phyloP scores from a whole-genome alignment of 2,888 invertebrate species.

The Cryptocephalus moraei region DNA sequence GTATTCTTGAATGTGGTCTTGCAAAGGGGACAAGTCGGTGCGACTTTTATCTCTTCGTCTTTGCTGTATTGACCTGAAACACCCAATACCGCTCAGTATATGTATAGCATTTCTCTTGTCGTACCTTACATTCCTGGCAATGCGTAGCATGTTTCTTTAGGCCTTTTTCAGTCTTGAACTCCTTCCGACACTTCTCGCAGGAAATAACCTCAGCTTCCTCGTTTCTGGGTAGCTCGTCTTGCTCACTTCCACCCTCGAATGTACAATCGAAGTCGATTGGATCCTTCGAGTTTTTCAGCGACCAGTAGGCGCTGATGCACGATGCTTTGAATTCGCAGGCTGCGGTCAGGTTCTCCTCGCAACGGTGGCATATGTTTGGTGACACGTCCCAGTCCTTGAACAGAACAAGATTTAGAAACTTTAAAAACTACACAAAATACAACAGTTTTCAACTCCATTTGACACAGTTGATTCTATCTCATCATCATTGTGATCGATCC shows the following conservation, averaged over 20 bases:
- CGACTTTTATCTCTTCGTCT: constrained; percentile 3
- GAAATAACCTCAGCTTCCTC: neutral
- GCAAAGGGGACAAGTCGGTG: constrained; percentile 21
- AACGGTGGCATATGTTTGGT: constrained; percentile 20
- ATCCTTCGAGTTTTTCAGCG: constrained; percentile 5
- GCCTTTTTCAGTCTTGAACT: too few species aligned
- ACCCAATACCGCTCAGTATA: neutral
- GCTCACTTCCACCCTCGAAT: too few species aligned
- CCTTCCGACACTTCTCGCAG: neutral
- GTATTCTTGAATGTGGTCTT: constrained; percentile 24
- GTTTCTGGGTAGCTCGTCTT: neutral
- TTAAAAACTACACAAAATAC: too few species aligned
- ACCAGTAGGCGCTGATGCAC: constrained; percentile 22
- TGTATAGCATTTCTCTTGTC: neutral
- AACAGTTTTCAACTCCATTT: too few species aligned
- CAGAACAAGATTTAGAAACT: too few species aligned
- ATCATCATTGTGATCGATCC: too few species aligned
- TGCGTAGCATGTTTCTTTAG: neutral
- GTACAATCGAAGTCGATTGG: too few species aligned
- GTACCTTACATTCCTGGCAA: constrained; percentile 1
- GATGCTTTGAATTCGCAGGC: constrained; percentile 23
- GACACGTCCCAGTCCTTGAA: constrained; percentile 21
- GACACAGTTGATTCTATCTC: too few species aligned
- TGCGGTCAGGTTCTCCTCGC: constrained; percentile 21
- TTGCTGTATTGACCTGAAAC: neutral